These are phyloP conservation scores for Gopherus flavomarginatus DNA, from an alignment of 2,113 vertebrate genomes.

Conservation along the genomic window DNA sequence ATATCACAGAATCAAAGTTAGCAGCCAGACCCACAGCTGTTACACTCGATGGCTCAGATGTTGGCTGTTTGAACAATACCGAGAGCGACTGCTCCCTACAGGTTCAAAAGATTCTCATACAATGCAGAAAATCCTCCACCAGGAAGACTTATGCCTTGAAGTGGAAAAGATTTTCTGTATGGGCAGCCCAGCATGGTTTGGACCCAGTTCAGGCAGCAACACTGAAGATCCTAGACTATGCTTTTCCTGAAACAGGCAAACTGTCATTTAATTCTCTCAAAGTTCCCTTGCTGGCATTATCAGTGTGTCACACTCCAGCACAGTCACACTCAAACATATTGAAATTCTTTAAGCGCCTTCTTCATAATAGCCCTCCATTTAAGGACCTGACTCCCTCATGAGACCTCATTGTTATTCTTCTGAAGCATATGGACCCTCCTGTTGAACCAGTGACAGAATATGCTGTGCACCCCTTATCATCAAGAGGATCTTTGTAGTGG, in stretches of 20 bases:
- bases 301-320: neutral
- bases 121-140: neutral
- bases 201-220: neutral
- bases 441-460: neutral
- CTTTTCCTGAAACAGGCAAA: neutral
- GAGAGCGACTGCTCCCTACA: neutral
- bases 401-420: neutral
- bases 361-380: neutral
- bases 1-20: neutral
- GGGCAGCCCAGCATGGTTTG: neutral
- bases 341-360: too few relatives aligned
- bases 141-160: neutral
- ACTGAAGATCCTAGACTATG: neutral
- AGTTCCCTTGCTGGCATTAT: neutral
- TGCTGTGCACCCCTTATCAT: neutral
- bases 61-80: neutral
- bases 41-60: neutral
- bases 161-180: neutral
- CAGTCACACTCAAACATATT: neutral
- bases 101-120: neutral
- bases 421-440: neutral
- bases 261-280: neutral
- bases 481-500: neutral
- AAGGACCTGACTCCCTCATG: neutral
- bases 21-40: neutral